A percentile compares a stretch with the other conserved stretches of the same genome.
phyloP scores from a whole-genome alignment of 2,113 vertebrate genomes.

The Apteryx mantelli region DNA sequence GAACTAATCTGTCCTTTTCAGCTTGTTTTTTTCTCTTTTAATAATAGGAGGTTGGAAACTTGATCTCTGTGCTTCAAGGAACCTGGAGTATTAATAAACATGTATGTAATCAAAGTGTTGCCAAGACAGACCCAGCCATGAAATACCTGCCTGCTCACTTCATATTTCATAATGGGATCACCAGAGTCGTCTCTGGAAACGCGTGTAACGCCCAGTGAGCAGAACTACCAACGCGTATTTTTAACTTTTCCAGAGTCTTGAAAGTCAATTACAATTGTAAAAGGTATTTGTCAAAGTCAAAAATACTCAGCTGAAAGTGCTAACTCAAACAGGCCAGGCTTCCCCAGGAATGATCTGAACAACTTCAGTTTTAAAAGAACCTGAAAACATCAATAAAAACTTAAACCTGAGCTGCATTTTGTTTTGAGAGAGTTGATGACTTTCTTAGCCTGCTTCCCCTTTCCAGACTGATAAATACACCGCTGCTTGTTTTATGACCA shows the following conservation, averaged over 20 bases:
- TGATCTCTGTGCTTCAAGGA: slow-evolving; percentile 47
- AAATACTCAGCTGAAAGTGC: slow-evolving; percentile 24
- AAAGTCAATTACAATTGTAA: slow-evolving; percentile 53
- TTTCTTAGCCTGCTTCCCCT: background rate
- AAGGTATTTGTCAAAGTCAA: slow-evolving; percentile 54
- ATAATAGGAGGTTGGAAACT: slow-evolving; percentile 62
- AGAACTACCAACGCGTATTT: slow-evolving; percentile 35
- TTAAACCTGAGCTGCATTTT: background rate
- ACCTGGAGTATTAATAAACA: slow-evolving; percentile 67
- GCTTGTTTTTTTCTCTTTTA: slow-evolving; percentile 45
- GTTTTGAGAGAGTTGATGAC: background rate
- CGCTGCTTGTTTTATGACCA: background rate
- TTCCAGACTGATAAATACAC: slow-evolving; percentile 5
- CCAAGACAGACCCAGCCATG: slow-evolving; percentile 22
- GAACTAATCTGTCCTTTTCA: slow-evolving; percentile 69
- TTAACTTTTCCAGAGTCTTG: slow-evolving; percentile 57
- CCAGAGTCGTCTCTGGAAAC: slow-evolving; percentile 40
- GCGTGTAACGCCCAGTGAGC: slow-evolving; percentile 22
- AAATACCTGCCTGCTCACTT: slow-evolving; percentile 62
- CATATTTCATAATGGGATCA: slow-evolving; percentile 66
- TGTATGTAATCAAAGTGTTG: slow-evolving; percentile 15
- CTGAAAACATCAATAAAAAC: slow-evolving; percentile 10
- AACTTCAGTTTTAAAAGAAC: background rate
- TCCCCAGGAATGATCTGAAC: background rate
- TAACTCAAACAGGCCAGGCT: background rate